Percentiles rank a stretch among this genome's conserved stretches.
Evolutionary conservation across 2,888 invertebrate species (phyloP).

Genomic region (Trisateles emortualis): DNA sequence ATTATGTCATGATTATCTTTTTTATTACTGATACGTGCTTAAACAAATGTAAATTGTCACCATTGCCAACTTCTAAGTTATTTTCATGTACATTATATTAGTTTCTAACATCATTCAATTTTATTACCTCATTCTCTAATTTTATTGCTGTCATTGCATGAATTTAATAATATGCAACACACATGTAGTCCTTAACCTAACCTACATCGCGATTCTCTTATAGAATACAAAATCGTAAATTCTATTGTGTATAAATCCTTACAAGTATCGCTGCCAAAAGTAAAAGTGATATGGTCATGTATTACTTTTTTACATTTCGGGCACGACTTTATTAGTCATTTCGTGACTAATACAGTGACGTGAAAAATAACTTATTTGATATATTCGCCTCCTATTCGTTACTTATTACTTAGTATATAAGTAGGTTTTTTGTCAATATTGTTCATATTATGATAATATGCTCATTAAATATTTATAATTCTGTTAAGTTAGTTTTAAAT

Average conservation of each 20-base stretch:
- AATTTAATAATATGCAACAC: neutral
- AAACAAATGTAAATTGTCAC: neutral
- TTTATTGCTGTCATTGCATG: neutral
- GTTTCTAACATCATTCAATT: neutral
- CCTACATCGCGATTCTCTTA: neutral
- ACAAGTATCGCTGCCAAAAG: slow-evolving; percentile 28
- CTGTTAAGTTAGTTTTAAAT: too few species aligned
- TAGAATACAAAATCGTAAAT: slow-evolving; percentile 6
- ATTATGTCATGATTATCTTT: neutral
- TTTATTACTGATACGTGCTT: neutral
- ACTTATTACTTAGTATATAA: too few species aligned
- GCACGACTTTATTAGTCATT: too few species aligned
- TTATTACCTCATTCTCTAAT: neutral
- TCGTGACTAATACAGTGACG: too few species aligned
- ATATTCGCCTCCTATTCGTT: neutral
- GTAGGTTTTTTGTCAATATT: too few species aligned
- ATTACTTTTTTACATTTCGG: neutral
- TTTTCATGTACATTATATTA: neutral
- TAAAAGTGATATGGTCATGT: slow-evolving; percentile 29
- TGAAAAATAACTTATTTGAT: neutral
- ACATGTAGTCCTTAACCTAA: neutral
- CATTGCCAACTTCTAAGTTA: neutral
- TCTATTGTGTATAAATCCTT: slow-evolving; percentile 15
- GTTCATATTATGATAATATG: too few species aligned
- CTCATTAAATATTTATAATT: too few species aligned